These are phyloP conservation scores for Oryzias melastigma DNA, from an alignment of 2,113 vertebrate species.

Conservation along the genomic window DNA sequence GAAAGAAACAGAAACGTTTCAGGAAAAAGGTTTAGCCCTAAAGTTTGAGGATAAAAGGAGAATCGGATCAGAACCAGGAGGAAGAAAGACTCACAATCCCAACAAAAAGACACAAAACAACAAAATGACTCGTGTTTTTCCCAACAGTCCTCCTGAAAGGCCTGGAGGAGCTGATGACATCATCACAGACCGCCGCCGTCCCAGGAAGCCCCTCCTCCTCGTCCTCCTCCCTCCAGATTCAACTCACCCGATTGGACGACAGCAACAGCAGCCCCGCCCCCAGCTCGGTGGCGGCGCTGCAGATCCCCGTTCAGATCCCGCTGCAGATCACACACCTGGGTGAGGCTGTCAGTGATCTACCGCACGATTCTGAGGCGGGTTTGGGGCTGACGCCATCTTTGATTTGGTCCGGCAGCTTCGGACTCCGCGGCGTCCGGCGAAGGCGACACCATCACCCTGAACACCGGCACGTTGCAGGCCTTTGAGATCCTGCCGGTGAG, in stretches of 20 bases:
- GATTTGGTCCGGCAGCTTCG: conserved; percentile 38
- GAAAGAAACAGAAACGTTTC: too few species aligned
- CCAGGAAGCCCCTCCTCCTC: conserved; percentile 67
- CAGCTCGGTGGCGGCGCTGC: conserved; percentile 85
- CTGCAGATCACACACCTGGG: conserved; percentile 96
- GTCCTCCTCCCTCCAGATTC: conserved; percentile 83
- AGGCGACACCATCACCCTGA: conserved; percentile 91
- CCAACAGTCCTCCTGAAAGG: conserved; percentile 91
- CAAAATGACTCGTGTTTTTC: neutral
- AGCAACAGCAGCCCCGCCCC: conserved; percentile 66
- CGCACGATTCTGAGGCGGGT: neutral
- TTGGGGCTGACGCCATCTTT: neutral
- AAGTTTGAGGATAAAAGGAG: too few species aligned
- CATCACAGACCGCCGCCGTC: conserved; percentile 75
- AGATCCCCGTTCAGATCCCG: conserved; percentile 87
- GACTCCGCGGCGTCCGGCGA: conserved; percentile 82
- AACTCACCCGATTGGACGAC: conserved; percentile 88
- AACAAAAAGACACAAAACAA: too few species aligned
- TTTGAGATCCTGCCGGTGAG: conserved; percentile 89
- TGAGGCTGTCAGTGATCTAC: conserved; percentile 67
- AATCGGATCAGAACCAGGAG: too few species aligned
- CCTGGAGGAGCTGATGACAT: conserved; percentile 91
- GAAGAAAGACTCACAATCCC: too few species aligned
- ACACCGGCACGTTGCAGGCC: conserved; percentile 90
- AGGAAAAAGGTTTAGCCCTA: too few species aligned